Conservation (phyloP, 2,888 invertebrate species). For the Drosophila mayaguana region DNA sequence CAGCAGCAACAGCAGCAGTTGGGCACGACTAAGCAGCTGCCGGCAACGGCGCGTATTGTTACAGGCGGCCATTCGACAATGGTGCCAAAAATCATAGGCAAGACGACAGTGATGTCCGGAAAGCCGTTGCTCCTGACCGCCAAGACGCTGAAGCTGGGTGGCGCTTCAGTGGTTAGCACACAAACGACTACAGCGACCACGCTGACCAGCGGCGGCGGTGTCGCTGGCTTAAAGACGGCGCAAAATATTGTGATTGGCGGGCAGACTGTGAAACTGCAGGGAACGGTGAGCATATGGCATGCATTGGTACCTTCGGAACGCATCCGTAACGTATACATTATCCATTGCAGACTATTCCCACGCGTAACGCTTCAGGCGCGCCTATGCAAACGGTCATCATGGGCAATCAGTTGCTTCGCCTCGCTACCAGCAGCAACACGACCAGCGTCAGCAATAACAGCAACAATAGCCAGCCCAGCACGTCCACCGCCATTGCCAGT, state of each 20-base stretch:
- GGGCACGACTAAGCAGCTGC: slow-evolving; percentile 33
- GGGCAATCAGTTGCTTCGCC: slow-evolving; percentile 84
- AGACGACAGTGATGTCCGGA: slow-evolving; percentile 72
- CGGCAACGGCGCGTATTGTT: slow-evolving; percentile 62
- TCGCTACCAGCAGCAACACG: slow-evolving; percentile 56
- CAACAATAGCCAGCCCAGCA: slow-evolving; percentile 49
- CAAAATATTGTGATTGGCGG: slow-evolving; percentile 84
- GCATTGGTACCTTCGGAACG: neutral
- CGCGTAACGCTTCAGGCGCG: slow-evolving; percentile 45
- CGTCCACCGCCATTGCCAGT: slow-evolving; percentile 48
- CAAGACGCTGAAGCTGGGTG: slow-evolving; percentile 60
- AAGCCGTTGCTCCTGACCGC: slow-evolving; percentile 68
- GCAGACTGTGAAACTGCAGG: slow-evolving; percentile 84
- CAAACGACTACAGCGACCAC: slow-evolving; percentile 75
- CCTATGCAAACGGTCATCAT: slow-evolving; percentile 84
- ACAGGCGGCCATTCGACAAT: slow-evolving; percentile 78
- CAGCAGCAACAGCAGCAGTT: slow-evolving; percentile 62
- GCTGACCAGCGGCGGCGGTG: slow-evolving; percentile 75
- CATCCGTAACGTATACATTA: neutral
- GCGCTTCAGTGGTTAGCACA: slow-evolving; percentile 85
- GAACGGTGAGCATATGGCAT: slow-evolving; percentile 69
- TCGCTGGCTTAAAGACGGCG: slow-evolving; percentile 67
- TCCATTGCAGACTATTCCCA: slow-evolving; percentile 51
- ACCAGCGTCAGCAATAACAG: slow-evolving; percentile 35
- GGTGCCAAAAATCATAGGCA: slow-evolving; percentile 85